Percentiles rank a stretch among this genome's conserved stretches.
These are phyloP conservation scores for Bubo blakistoni DNA, from an alignment of 2,113 vertebrate genomes.

Conservation along the genomic window DNA sequence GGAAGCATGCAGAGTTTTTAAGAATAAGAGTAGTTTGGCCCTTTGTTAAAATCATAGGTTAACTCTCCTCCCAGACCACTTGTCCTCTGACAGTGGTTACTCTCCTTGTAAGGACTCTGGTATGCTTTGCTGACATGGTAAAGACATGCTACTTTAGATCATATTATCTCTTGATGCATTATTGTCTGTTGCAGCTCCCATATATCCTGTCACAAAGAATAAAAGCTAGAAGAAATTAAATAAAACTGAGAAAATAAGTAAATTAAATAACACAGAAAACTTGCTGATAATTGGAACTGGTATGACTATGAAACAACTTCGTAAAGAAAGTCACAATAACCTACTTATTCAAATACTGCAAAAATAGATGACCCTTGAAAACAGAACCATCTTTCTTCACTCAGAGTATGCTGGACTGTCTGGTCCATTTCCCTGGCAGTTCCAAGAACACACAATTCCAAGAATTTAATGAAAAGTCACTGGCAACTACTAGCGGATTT, in stretches of 20 bases:
- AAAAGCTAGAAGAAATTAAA: not conserved
- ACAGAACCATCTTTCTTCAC: not conserved
- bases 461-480: not conserved
- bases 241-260: not conserved
- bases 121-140: not conserved
- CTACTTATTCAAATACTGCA: not conserved
- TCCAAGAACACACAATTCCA: not conserved
- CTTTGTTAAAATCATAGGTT: not conserved
- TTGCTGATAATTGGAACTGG: not conserved
- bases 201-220: not conserved
- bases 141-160: not conserved
- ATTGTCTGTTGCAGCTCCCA: not conserved
- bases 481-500: not conserved
- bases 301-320: not conserved
- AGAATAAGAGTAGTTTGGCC: not conserved
- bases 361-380: not conserved
- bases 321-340: not conserved
- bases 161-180: not conserved
- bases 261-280: not conserved
- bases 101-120: not conserved
- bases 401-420: not conserved
- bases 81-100: not conserved
- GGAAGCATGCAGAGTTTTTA: not conserved
- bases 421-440: not conserved
- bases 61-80: not conserved